Conservation (phyloP, 2,113 vertebrate genomes). For the Chaetodon auriga region DNA sequence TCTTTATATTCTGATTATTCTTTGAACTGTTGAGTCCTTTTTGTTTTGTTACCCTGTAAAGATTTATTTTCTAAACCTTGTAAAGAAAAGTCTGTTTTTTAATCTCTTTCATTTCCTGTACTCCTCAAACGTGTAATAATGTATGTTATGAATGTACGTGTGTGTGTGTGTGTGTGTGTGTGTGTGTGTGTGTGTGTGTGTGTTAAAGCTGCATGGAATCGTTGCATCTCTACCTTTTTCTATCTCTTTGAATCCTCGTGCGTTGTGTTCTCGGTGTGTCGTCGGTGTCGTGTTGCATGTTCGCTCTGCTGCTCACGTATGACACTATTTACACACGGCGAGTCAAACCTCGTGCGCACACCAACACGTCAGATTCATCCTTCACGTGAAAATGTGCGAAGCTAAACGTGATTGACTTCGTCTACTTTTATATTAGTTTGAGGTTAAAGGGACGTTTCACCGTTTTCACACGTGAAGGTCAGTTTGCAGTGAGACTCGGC, state of each 20-base stretch:
- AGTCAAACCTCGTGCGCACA: not conserved
- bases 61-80: conserved; percentile 64
- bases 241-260: too few relatives aligned
- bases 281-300: conserved; percentile 24
- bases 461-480: too few relatives aligned
- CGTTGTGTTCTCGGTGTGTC: too few relatives aligned
- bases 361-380: too few relatives aligned
- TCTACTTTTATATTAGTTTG: too few relatives aligned
- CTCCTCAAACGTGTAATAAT: not conserved
- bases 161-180: conserved; percentile 4
- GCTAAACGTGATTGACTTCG: not conserved
- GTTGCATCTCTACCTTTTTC: too few relatives aligned
- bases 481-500: too few relatives aligned
- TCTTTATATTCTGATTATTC: conserved; percentile 40
- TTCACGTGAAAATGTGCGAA: not conserved
- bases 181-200: conserved; percentile 40
- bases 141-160: conserved; percentile 11
- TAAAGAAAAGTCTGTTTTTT: conserved; percentile 42
- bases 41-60: conserved; percentile 40
- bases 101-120: conserved; percentile 18
- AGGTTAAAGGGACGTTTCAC: too few relatives aligned
- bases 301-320: conserved; percentile 3
- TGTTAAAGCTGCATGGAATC: conserved; percentile 55
- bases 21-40: conserved; percentile 1
- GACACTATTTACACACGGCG: not conserved